A percentile compares a stretch with the other conserved stretches of the same genome.
Conservation (phyloP, 2,113 vertebrate genomes). For the Eptesicus fuscus region DNA sequence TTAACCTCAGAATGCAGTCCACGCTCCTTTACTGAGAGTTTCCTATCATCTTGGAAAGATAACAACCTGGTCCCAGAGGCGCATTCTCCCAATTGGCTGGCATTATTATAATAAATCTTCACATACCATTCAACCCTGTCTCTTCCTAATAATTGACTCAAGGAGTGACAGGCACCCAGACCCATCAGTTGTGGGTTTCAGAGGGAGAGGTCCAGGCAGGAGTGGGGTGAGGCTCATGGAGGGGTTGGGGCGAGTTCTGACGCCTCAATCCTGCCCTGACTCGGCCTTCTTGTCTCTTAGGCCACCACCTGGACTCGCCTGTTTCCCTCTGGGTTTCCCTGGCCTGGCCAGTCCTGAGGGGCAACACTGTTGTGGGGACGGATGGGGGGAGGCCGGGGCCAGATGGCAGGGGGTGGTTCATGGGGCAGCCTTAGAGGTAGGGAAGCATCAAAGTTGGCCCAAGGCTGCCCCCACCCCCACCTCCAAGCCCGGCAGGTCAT, state of each 20-base stretch:
- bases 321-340: not conserved
- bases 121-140: rapidly evolving
- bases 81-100: rapidly evolving
- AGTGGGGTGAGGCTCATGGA: not conserved
- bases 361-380: rapidly evolving
- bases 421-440: not conserved
- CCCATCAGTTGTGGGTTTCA: no score
- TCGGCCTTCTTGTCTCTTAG: no score
- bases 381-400: rapidly evolving
- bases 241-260: no score
- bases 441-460: not conserved
- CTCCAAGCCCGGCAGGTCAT: not conserved
- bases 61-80: no score
- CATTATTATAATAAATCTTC: no score
- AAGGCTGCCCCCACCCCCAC: not conserved
- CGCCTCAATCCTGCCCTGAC: no score
- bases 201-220: rapidly evolving
- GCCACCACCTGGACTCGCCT: not conserved
- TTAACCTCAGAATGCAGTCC: no score
- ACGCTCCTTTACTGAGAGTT: no score
- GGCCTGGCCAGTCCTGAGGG: not conserved
- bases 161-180: no score
- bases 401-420: no score
- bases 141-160: no score
- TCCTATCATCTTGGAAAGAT: no score